A percentile compares a stretch with the other conserved stretches of the same genome.
Conservation (phyloP, 2,888 invertebrate genomes). For the Punctoribates punctum region DNA sequence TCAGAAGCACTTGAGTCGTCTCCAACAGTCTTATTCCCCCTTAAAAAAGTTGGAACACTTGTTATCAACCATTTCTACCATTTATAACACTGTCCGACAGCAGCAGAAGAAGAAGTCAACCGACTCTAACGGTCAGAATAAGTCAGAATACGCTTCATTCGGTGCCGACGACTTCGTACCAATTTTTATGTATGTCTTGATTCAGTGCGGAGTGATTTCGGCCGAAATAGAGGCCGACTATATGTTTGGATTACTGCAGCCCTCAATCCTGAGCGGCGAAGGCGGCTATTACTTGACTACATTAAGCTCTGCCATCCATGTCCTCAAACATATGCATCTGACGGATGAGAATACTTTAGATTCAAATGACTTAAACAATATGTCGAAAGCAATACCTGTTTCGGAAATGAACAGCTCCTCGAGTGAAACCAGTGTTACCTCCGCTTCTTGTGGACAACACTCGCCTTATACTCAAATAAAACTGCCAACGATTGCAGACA, state of each 20-base stretch:
- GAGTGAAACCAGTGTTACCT: conserved; percentile 31
- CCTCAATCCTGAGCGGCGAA: conserved; percentile 81
- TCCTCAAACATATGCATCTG: conserved; percentile 66
- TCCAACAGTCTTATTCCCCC: conserved; percentile 88
- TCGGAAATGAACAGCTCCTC: conserved; percentile 16
- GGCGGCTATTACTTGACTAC: conserved; percentile 93
- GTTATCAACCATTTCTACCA: conserved; percentile 78
- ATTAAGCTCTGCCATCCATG: conserved; percentile 84
- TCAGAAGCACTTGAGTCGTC: conserved; percentile 65
- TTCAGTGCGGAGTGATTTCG: conserved; percentile 80
- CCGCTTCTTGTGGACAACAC: not conserved
- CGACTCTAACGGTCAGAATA: not conserved
- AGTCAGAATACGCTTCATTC: conserved; percentile 60
- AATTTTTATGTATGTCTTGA: conserved; percentile 83
- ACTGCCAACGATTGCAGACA: conserved; percentile 43
- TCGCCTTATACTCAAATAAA: conserved; percentile 24
- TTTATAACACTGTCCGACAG: conserved; percentile 58
- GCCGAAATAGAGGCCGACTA: conserved; percentile 94
- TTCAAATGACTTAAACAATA: not conserved
- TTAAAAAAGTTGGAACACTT: conserved; percentile 87
- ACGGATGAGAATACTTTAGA: not conserved
- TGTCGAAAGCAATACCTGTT: not conserved
- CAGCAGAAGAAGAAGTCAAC: not conserved
- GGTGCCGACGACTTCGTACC: conserved; percentile 88
- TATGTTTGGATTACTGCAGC: conserved; percentile 89